Conservation (phyloP, 2,797 vertebrate genomes). For the Pangasius djambal region DNA sequence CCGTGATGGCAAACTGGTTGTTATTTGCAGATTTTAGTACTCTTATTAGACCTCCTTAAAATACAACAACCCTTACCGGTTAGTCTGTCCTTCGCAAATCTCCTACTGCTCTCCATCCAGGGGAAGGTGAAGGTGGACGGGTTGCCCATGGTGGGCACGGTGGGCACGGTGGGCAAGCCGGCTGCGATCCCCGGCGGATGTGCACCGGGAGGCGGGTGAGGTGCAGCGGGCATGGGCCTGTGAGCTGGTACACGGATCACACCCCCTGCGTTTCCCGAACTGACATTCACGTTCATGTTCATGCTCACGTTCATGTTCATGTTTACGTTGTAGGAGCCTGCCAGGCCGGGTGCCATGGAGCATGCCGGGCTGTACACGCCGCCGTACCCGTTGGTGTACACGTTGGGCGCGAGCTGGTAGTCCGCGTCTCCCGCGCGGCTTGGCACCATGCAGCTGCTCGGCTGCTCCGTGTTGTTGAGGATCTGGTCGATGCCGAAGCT, state of each 20-base stretch:
- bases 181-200: slow-evolving; percentile 67
- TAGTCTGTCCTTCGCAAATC: slow-evolving; percentile 91
- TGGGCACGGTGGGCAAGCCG: slow-evolving; percentile 62
- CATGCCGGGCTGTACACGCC: slow-evolving; percentile 82
- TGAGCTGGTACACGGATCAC: slow-evolving; percentile 92
- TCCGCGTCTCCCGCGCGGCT: slow-evolving; percentile 78
- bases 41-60: slow-evolving; percentile 37
- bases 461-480: slow-evolving; percentile 86
- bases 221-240: slow-evolving; percentile 75
- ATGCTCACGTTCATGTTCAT: slow-evolving; percentile 86
- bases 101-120: slow-evolving; percentile 93
- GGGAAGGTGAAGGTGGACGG: slow-evolving; percentile 87
- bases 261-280: slow-evolving; percentile 76
- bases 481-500: slow-evolving; percentile 97
- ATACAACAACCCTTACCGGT: slow-evolving; percentile 79
- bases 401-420: slow-evolving; percentile 75
- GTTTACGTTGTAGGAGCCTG: slow-evolving; percentile 85
- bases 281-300: slow-evolving; percentile 84
- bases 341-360: slow-evolving; percentile 82
- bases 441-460: slow-evolving; percentile 77
- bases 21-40: not conserved
- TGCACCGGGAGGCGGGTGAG: slow-evolving; percentile 69
- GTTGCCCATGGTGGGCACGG: slow-evolving; percentile 72
- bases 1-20: not conserved
- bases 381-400: slow-evolving; percentile 79